phyloP scores from a whole-genome alignment of 2,113 vertebrate species.

The Pangasianodon gigas region DNA sequence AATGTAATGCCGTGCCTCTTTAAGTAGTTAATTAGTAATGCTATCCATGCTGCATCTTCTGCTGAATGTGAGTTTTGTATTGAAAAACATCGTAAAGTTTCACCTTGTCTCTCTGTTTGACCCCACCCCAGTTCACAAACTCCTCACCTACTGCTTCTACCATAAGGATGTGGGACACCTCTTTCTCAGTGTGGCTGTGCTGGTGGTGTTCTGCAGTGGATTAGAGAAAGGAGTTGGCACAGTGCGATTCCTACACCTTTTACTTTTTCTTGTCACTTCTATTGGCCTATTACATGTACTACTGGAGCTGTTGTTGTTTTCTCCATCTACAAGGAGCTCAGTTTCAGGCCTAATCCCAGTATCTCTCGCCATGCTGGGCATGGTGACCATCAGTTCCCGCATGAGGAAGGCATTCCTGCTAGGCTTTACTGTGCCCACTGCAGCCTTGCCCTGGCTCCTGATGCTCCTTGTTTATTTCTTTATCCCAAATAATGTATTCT shows the following conservation, averaged over 20 bases:
- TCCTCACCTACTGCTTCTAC: constrained; percentile 79
- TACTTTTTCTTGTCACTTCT: constrained; percentile 61
- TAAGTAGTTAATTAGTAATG: not conserved
- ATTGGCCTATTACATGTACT: constrained; percentile 69
- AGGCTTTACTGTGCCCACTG: constrained; percentile 70
- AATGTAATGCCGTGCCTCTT: not conserved
- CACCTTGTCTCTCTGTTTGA: not conserved
- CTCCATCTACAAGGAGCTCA: constrained; percentile 3
- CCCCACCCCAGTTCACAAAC: constrained; percentile 73
- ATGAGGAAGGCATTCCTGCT: constrained; percentile 69
- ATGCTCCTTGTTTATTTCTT: constrained; percentile 69
- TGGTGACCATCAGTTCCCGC: constrained; percentile 65
- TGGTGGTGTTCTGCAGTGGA: constrained; percentile 75
- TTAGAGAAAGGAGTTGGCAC: constrained; percentile 81
- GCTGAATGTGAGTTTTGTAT: not conserved
- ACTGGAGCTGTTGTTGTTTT: constrained; percentile 54
- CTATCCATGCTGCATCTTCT: not conserved
- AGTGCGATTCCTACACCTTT: constrained; percentile 74
- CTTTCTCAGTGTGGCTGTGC: constrained; percentile 63
- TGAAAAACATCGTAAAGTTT: not conserved
- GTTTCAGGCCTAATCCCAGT: constrained; percentile 72
- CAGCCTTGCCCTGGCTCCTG: constrained; percentile 73
- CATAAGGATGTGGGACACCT: constrained; percentile 72
- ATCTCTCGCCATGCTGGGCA: constrained; percentile 74
- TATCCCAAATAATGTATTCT: constrained; percentile 72